These are phyloP conservation scores for Acholoe squamosa DNA, from an alignment of 2,888 invertebrate genomes.

Conservation along the genomic window DNA sequence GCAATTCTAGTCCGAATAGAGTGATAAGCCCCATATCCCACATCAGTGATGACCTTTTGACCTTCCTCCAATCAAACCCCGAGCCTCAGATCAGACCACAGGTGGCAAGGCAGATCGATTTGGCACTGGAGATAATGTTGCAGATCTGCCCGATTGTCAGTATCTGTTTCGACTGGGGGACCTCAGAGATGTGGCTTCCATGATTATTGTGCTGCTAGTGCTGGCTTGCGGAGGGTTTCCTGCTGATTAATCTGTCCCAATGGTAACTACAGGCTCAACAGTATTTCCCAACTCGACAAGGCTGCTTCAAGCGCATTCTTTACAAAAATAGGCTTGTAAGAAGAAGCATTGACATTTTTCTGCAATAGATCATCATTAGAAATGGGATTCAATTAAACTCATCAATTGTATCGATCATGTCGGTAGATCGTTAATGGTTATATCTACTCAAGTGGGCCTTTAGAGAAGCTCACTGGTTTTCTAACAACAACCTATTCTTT, in stretches of 20 bases:
- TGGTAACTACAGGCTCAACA: background rate
- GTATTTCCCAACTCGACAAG: background rate
- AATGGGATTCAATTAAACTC: too few species aligned
- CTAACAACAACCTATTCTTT: too few species aligned
- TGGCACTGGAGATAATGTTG: background rate
- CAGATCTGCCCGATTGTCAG: background rate
- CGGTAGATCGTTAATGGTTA: too few species aligned
- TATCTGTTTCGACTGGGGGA: background rate
- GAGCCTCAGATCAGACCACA: constrained; percentile 31
- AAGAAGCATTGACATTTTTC: too few species aligned
- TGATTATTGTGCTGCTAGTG: background rate
- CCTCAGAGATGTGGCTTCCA: constrained; percentile 4
- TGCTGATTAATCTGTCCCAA: background rate
- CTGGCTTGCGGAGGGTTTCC: background rate
- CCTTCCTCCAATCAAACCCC: background rate
- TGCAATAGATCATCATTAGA: too few species aligned
- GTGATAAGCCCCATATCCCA: too few species aligned
- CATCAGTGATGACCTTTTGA: constrained; percentile 8
- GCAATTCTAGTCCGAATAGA: too few species aligned
- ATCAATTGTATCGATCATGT: too few species aligned
- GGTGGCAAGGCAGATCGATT: background rate
- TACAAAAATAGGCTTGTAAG: too few species aligned
- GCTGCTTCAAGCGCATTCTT: too few species aligned
- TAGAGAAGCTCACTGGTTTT: too few species aligned
- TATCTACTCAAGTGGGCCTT: too few species aligned